phyloP scores from a whole-genome alignment of 1,140 invertebrate species.

The Elymnias hypermnestra region DNA sequence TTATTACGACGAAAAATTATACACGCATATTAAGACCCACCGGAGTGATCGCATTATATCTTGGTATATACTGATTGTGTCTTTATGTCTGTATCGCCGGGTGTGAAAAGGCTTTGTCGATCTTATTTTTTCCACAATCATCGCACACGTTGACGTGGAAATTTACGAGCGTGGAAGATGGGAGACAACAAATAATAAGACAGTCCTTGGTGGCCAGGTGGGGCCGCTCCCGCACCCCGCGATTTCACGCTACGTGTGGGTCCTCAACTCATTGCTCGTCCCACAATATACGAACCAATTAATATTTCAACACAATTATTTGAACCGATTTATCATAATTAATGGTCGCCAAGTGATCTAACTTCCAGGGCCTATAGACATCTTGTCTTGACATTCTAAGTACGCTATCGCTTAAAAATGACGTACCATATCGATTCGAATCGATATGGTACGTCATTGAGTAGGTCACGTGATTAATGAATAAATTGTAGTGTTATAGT shows the following conservation, averaged over 20 bases:
- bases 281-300: slow-evolving; percentile 41
- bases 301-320: slow-evolving; percentile 61
- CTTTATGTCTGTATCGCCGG: slow-evolving; percentile 52
- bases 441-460: no score
- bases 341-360: no score
- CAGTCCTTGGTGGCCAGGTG: slow-evolving; percentile 54
- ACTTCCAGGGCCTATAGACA: no score
- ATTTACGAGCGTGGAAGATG: slow-evolving; percentile 72
- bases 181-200: slow-evolving; percentile 72
- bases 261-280: slow-evolving; percentile 28
- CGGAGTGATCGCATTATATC: slow-evolving; percentile 39
- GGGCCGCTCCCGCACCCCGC: slow-evolving; percentile 54
- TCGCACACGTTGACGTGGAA: slow-evolving; percentile 72
- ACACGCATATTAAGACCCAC: slow-evolving; percentile 63
- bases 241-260: slow-evolving; percentile 73
- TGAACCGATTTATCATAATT: slow-evolving; percentile 29
- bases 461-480: no score
- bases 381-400: no score
- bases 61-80: slow-evolving; percentile 46
- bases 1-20: slow-evolving; percentile 74
- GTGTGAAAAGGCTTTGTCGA: slow-evolving; percentile 68
- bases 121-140: slow-evolving; percentile 66
- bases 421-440: no score
- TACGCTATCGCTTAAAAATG: no score
- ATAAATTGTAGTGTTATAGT: no score